A percentile compares a stretch with the other conserved stretches of the same genome.
Evolutionary conservation across 2,888 invertebrate species (phyloP).

Genomic region (Callosobruchus maculatus): DNA sequence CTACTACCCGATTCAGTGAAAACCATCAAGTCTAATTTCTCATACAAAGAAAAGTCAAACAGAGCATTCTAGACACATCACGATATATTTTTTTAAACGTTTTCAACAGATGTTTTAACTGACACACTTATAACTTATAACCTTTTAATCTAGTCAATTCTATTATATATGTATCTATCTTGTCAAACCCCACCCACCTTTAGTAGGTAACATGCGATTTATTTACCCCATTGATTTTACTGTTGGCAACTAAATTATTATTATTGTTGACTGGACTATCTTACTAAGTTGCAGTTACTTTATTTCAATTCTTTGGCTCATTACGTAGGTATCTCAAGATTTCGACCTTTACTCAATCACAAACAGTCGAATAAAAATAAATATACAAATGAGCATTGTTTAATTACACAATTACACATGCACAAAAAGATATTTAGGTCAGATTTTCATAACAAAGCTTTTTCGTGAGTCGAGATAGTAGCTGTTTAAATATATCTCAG

Average conservation of each 20-base stretch:
- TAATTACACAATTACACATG: neutral
- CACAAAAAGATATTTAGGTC: conserved; percentile 5
- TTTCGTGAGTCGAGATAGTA: conserved; percentile 1
- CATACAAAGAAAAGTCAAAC: too few relatives aligned
- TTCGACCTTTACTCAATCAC: neutral
- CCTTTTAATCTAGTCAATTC: too few relatives aligned
- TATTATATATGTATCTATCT: too few relatives aligned
- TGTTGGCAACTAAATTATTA: neutral
- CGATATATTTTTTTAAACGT: too few relatives aligned
- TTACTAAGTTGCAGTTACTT: neutral
- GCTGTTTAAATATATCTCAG: neutral
- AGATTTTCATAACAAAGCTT: conserved; percentile 2
- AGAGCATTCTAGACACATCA: too few relatives aligned
- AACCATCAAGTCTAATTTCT: too few relatives aligned
- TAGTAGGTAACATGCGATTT: too few relatives aligned
- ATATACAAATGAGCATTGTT: neutral
- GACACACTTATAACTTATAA: too few relatives aligned
- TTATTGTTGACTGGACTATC: neutral
- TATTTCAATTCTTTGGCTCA: neutral
- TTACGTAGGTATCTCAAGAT: neutral
- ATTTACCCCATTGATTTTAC: too few relatives aligned
- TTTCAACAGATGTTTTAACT: too few relatives aligned
- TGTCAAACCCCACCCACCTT: too few relatives aligned
- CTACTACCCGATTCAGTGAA: too few relatives aligned
- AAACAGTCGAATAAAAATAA: neutral